Evolutionary conservation across 1,140 invertebrate genomes (phyloP), one percentile per base, ranked within the genome.

Genomic region (Saccostrea echinata): DNA sequence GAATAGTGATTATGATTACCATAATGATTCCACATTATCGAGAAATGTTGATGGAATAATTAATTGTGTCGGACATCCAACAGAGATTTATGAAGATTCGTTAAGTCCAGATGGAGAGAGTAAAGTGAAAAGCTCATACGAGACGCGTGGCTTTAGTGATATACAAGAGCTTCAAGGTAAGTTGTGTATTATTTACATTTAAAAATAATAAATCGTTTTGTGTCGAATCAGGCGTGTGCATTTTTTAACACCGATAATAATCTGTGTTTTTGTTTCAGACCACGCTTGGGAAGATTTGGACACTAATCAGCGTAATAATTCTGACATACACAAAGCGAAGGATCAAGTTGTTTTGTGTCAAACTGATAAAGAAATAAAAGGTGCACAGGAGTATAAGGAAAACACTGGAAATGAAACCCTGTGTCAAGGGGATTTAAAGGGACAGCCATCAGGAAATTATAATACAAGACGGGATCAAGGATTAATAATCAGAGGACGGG

Each of bases 311-410:
- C 24, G 27, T 33, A 76, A 33, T 30, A 30, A 76, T 76, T 33
- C 68, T 76, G 68, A 76, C 68, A 76, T 76, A 76, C 24, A 76
- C 68, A 76, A 76, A 30, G 27, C 24, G 68, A 76, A 30, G 68
- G 68, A 76, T 76, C 68, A 76, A 33, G 33, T 76, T 76, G 24
- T 76, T 76, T 76, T 76, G 68, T 76, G 68, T 76, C 68, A 76
- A 76, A 33, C 68, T 76, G 68, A 76, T 76, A 30, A 76, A 30
- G 30, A 76, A 76, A 76, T 76, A 76, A 76, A 76, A 76, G 68
- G 68, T 76, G 68, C 68, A 76, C 68, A 33, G 27, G 24, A 30
- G 13, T 76, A 30, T 76, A 76, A 76, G 68, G 68, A 76, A 76
- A 76, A 76, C 27, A 76, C 68, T 76, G 68, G 27, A 76, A 76